A percentile compares a stretch with the other conserved stretches of the same genome.
These are phyloP conservation scores for Agonum fuliginosum DNA, from an alignment of 2,888 invertebrate genomes.

Conservation along the genomic window DNA sequence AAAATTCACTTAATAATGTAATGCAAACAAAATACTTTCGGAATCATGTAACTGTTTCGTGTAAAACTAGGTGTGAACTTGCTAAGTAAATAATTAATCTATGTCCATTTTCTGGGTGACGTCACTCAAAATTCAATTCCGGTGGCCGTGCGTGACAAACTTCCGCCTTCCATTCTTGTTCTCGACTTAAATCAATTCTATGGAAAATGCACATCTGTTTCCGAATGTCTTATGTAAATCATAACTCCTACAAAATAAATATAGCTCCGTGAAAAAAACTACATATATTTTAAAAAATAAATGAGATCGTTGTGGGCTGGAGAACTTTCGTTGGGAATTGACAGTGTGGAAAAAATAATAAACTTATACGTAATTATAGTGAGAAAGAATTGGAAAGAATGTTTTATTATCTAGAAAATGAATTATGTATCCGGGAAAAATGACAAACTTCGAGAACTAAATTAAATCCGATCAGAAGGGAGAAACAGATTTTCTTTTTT, in stretches of 20 bases:
- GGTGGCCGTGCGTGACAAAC: slow-evolving; percentile 38
- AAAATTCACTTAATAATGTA: no score
- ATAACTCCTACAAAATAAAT: slow-evolving; percentile 50
- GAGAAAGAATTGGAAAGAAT: slow-evolving; percentile 18
- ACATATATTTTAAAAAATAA: slow-evolving; percentile 57
- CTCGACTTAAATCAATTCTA: slow-evolving; percentile 58
- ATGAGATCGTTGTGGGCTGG: slow-evolving; percentile 25
- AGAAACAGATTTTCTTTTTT: no score
- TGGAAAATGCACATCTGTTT: slow-evolving; percentile 60
- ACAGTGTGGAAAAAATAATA: slow-evolving; percentile 28
- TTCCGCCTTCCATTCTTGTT: not conserved
- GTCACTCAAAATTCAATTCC: slow-evolving; percentile 23
- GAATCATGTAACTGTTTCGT: no score
- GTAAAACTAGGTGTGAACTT: no score
- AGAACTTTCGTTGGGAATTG: slow-evolving; percentile 1
- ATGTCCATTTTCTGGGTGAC: not conserved
- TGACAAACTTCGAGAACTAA: not conserved
- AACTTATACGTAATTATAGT: slow-evolving; percentile 35
- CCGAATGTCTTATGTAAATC: slow-evolving; percentile 54
- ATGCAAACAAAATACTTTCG: no score
- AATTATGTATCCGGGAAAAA: slow-evolving; percentile 21
- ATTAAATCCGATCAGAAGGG: no score
- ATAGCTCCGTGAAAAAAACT: slow-evolving; percentile 46
- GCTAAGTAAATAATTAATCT: slow-evolving; percentile 2
- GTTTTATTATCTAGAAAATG: slow-evolving; percentile 11